Conservation (phyloP, 2,797 vertebrate genomes). For the Chelonia mydas region DNA sequence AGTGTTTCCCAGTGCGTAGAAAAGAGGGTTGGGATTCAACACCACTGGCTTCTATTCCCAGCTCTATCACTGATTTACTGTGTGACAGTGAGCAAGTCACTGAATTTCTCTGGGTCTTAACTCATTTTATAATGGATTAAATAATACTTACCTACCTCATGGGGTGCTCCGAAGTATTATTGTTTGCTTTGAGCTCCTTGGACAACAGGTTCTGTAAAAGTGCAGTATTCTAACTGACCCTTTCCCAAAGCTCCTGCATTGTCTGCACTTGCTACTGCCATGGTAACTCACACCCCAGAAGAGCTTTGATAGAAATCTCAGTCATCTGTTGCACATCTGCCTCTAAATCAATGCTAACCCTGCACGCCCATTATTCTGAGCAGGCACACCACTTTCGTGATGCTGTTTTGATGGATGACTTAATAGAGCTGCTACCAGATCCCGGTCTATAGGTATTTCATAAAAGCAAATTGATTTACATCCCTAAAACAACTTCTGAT, state of each 20-base stretch:
- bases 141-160: slow-evolving; percentile 58
- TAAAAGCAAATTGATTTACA: slow-evolving; percentile 56
- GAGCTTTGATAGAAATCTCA: slow-evolving; percentile 47
- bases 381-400: neutral
- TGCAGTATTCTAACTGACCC: slow-evolving; percentile 29
- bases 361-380: slow-evolving; percentile 42
- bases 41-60: neutral
- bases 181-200: slow-evolving; percentile 52
- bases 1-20: neutral
- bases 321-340: slow-evolving; percentile 29
- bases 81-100: neutral
- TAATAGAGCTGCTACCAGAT: slow-evolving; percentile 52
- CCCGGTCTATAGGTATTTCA: slow-evolving; percentile 27
- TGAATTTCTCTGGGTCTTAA: neutral
- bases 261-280: slow-evolving; percentile 53
- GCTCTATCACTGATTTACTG: slow-evolving; percentile 1
- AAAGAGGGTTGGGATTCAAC: neutral
- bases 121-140: slow-evolving; percentile 27
- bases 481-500: slow-evolving; percentile 41
- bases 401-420: slow-evolving; percentile 38
- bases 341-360: slow-evolving; percentile 65
- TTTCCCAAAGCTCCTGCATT: slow-evolving; percentile 37
- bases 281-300: slow-evolving; percentile 57
- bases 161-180: neutral
- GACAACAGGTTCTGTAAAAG: slow-evolving; percentile 39